Base-by-base conservation (phyloP, 2,797 vertebrate species). In the Oreortyx pictus region DNA sequence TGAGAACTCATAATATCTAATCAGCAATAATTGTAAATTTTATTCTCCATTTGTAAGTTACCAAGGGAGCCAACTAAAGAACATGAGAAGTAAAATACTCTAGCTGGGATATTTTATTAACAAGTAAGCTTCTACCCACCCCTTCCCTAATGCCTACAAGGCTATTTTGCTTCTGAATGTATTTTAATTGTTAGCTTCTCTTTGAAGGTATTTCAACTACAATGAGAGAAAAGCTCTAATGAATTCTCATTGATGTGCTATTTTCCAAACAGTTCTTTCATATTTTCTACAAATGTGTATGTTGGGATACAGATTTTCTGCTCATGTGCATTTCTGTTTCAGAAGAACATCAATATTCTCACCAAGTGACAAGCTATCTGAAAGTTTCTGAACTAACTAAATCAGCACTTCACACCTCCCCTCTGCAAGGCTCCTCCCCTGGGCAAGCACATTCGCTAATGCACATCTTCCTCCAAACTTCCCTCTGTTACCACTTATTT, bases 21-120 rank as follows among this genome's bases (percentile, higher is more conserved):
- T 96, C 94, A 96, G 75, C 64, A 68, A 80, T 84, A 96, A 96
- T 82, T 96, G 86, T 83, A 94, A 96, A 93, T 91, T 93, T 94
- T 91, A 86, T 93, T 96, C 92, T 92, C 80, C 88, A 82, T 93
- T 96, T 96, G 82, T 75, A 73, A 93, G 92, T 86, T 95, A 93
- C 39, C 91, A 83, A 89, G 94, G 77, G 94, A 95, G 47, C 39
- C 57, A 93, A 89, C 80, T 79, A 57, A 57, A 94, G 88, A 91
- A 81, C 17, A 62, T 27, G 86, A 25, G 31, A 86, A 73, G 67
- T 76, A 92, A 94, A 95, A 92, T 92, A 93, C 83, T 93, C 82
- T 88, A 49, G n/a, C 52, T 89, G 77, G 56, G 64, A 73, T 84
- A 91, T 89, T 93, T 93, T 88, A 67, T 79, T 95, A 94, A 84